Evolutionary conservation across 2,113 vertebrate species (phyloP), one percentile per base, ranked within the genome.

Genomic region (Struthio camelus): DNA sequence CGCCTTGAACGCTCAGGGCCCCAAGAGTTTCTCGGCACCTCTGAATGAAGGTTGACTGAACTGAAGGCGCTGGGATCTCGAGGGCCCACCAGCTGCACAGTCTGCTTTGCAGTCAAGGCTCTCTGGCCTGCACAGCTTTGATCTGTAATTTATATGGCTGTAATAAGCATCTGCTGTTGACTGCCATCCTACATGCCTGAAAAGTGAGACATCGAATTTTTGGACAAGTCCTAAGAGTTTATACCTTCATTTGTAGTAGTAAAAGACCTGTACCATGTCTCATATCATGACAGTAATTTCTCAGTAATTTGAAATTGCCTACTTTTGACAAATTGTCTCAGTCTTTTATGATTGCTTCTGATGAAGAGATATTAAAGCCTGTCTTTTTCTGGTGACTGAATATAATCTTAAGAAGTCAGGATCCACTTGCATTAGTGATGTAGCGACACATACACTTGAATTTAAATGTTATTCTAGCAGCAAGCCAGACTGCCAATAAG

Each of bases 251-350:
- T 34, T 42, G 24, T 36, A 61, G 25, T 53, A 61, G 11, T 30
- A 66, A 94, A 94, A 90, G 32, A 83, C 77, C 42, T 81, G 42
- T 64, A 61, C n/a, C 1, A 2, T 38, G n/a, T 78, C 82, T 91
- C 81, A 94, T 28, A 87, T 5, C 38, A 16, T 2, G 2, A 89
- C 16, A 94, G 53, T 53, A 82, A 86, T 77, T 95, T 92, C 40
- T 81, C 64, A 91, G n/a, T 82, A 61, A 82, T 64, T 53, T 54
- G 14, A 96, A 94, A 85, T 66, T 42, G 40, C 73, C 50, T 77
- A 10, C 75, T 95, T 95, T 54, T 85, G 81, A 87, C 73, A 93
- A 95, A 95, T 59, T 85, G 71, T 51, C 67, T 85, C 66, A 89
- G 14, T 17, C 62, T 93, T 93, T 56, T 80, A 54, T 56, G 51